Base-by-base conservation (phyloP, 1,140 invertebrate genomes). In the Diorhabda sublineata region DNA sequence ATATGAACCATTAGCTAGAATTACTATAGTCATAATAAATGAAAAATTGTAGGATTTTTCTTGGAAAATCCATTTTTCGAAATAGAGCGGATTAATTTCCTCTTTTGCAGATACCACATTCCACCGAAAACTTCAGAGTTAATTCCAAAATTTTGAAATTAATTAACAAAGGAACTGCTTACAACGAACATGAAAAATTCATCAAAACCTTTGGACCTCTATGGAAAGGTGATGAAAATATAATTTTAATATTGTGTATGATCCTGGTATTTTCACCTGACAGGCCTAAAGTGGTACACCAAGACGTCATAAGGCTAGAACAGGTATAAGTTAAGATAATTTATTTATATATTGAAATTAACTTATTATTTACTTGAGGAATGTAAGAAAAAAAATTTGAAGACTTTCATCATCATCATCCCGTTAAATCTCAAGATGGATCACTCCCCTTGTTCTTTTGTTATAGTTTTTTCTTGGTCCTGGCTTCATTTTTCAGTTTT, bases 261-360 rank as follows among this genome's bases (percentile, higher is more conserved):
- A 96, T 98, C 74, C 86, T 94, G 60, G 83, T 97, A 8, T 97
- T 97, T 80, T 91, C 91, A 44, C 92, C 95, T 0, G 88, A 93
- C 69, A 82, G 95, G 67, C 84, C 91, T 3, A 87, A 89, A 75
- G 88, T 96, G 5, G 87, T 93, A 66, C 92, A 96, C 81, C 86
- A 87, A 47, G 92, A 95, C 78, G 89, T 93, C 41, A 92, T 98
- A 68, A 90, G 91, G 81, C 82, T 94, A 61, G 93, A 96, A 81
- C 95, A 97, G 85, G 92, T 91, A 76, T 26, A 26, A 26, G 26
- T 26, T 26, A 26, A 0, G 26, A 26, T 26, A 26, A 26, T 26
- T 26, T 26, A 26, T 26, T 26, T 26, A 26, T 26, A 26, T 26
- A 26, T 26, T 26, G 26, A 26, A 26, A 26, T 26, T 0, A 26